Evolutionary conservation across 2,113 vertebrate genomes (phyloP), one percentile per base, ranked within the genome.

Genomic region (Aepyceros melampus): DNA sequence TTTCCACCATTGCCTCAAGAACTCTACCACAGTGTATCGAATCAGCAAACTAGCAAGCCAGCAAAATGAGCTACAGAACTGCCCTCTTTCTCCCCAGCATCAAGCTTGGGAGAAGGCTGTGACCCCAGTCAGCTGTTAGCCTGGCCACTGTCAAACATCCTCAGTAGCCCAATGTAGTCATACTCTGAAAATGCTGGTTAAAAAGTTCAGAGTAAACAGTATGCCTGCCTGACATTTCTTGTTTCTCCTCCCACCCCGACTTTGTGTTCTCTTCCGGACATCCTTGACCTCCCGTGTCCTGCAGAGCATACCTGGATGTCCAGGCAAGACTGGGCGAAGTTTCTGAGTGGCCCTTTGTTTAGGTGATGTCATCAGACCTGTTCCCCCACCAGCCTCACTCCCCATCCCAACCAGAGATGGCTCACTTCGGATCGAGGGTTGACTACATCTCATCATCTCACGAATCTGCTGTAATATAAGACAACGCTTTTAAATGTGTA

Each of bases 381-480:
- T 99, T 99, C 74, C 99, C 99, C 99, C 99, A 99, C 99, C 99
- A 99, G 99, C 99, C 98, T 99, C 99, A 98, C 98, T 97, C 97
- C 98, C 96, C 97, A 97, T 62, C 98, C 98, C 98, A 91, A 97
- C 87, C 97, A 99, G 99, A 99, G 99, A 99, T 98, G 99, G 99
- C 99, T 99, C 99, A 98, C 98, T 98, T 98, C 88, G 98, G 98
- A 99, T 98, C 98, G 98, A 97, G 98, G 97, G 98, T 98, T 98
- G 97, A 98, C 99, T 99, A 98, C 99, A 98, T 99, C 98, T 98
- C 98, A 99, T 99, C 99, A 99, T 99, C 99, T 99, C 99, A 99
- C 99, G 98, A 99, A 99, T 99, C 99, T 99, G 99, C 99, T 99
- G 99, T 99, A 99, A 99, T 99, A 99, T 99, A 98, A 97, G 98